Evolutionary conservation across 2,113 vertebrate genomes (phyloP), one percentile per base, ranked within the genome.

Genomic region (Gallinago paraguaiae): DNA sequence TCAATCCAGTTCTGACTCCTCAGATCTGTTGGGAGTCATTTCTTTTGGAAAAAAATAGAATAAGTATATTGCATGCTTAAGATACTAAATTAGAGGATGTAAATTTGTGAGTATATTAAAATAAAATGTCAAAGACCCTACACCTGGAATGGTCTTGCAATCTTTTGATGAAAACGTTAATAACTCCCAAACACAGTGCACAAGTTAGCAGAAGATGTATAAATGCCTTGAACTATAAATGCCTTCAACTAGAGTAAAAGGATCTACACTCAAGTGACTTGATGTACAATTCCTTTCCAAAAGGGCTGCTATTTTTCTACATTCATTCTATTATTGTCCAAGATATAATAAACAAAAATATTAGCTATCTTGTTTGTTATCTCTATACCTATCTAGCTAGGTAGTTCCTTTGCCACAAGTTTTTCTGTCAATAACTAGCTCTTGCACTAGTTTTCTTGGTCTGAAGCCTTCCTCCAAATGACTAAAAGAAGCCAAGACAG

Each of bases 1-100:
- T 97, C 97, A 96, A 96, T 97, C 68, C 19, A 20, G 37, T 88
- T 96, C 94, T 95, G 56, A 83, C 77, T 96, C 65, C 33, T 65
- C 56, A 84, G 87, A 50, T 78, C 56, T 96, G 92, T 82, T 23
- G 30, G 20, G 46, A 83, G 43, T 18, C 22, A 13, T 31, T 61
- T 41, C 74, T 85, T 86, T 15, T 39, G 31, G 16, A 30, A 17
- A 64, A 53, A 96, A 86, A 65, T 30, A 48, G 51, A 82, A 23
- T 46, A 37, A 93, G 80, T 67, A 18, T 33, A 43, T 60, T 46
- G 23, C 31, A 48, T 41, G 67, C 33, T 90, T 95, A 86, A 57
- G 51, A 60, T 86, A 88, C 56, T 70, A 79, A 70, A 69, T 71
- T 27, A 95, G 25, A 68, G 76, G 30, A n/a, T 56, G 70, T 60